Evolutionary conservation across 2,888 invertebrate genomes (phyloP).

Genomic region (Panzeria rudis): DNA sequence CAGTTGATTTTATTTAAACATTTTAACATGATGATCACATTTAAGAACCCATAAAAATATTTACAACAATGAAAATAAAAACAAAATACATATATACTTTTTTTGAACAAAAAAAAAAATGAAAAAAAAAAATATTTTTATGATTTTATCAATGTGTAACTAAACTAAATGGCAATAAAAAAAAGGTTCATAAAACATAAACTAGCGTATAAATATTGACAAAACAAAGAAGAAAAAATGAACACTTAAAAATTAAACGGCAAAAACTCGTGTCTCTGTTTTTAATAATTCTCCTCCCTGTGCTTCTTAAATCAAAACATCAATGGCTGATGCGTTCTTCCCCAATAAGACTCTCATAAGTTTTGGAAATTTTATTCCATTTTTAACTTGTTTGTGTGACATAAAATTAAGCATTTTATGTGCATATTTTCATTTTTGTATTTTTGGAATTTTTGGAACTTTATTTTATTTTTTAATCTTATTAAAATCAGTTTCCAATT

Average conservation of each 20-base stretch:
- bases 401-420: background rate
- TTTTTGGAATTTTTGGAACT: background rate
- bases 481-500: background rate
- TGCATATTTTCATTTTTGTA: background rate
- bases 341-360: background rate
- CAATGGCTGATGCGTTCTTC: background rate
- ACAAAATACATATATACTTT: no score
- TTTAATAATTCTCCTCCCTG: no score
- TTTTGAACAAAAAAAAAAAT: background rate
- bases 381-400: background rate
- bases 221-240: background rate
- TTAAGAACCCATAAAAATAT: no score
- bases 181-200: background rate
- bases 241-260: background rate
- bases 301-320: background rate
- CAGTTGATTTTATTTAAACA: no score
- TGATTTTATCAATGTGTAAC: background rate
- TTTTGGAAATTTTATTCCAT: background rate
- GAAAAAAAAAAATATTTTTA: background rate
- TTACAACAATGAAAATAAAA: no score
- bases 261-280: no score
- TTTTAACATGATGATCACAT: no score
- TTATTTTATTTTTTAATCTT: background rate
- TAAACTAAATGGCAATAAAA: background rate
- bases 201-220: background rate